phyloP scores from a whole-genome alignment of 2,113 vertebrate species.

The Cacatua alba region DNA sequence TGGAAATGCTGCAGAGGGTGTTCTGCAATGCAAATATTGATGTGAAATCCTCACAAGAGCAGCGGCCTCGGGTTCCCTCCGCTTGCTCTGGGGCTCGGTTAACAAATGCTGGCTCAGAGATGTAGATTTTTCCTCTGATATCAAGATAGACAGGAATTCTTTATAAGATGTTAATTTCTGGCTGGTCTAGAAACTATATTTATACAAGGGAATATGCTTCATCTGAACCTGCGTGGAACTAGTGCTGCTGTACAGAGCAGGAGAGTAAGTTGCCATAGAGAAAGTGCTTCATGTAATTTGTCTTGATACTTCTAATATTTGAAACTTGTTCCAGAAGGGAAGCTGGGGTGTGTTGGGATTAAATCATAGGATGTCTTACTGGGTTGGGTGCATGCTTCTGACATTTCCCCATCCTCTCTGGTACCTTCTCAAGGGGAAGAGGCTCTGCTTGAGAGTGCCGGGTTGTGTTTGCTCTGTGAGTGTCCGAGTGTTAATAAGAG shows the following conservation, averaged over 20 bases:
- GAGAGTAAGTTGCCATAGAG: neutral
- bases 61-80: neutral
- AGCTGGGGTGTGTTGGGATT: neutral
- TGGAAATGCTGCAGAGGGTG: neutral
- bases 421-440: neutral
- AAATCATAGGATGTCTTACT: neutral
- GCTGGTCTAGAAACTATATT: neutral
- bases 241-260: rapidly evolving
- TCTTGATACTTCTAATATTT: neutral
- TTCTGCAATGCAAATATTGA: conserved; percentile 36
- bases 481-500: neutral
- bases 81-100: neutral
- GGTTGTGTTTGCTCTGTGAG: neutral
- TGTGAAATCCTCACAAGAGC: neutral
- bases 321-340: neutral
- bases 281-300: neutral
- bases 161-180: neutral
- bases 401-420: neutral
- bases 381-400: neutral
- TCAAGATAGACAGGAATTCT: neutral
- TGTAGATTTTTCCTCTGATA: neutral
- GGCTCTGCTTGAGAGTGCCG: neutral
- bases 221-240: neutral
- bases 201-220: neutral
- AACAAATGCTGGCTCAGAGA: neutral